Evolutionary conservation across 2,113 vertebrate genomes (phyloP).

Genomic region (Protobothrops mucrosquamatus): DNA sequence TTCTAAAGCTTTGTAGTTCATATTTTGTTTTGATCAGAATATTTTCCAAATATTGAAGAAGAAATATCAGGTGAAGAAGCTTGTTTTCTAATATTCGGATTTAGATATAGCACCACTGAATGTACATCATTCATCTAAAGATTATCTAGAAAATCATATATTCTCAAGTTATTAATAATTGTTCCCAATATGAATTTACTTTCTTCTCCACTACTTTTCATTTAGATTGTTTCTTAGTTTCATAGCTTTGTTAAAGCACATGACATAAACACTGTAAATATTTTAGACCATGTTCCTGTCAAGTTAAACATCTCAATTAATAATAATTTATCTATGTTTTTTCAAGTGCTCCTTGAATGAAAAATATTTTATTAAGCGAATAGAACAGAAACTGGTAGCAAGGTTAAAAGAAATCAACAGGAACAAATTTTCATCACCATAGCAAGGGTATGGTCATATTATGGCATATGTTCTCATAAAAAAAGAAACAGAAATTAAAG

Average conservation of each 20-base stretch:
- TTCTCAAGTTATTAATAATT: not conserved
- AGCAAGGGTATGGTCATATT: not conserved
- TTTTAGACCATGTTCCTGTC: not conserved
- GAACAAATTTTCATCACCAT: not conserved
- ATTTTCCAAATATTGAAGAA: not conserved
- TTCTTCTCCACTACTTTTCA: not conserved
- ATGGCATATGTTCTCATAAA: not conserved
- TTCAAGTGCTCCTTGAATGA: not conserved
- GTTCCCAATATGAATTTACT: not conserved
- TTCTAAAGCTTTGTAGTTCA: not conserved
- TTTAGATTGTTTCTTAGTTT: not conserved
- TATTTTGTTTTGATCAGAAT: not conserved
- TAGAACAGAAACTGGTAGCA: not conserved
- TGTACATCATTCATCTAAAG: not conserved
- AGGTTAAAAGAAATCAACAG: not conserved
- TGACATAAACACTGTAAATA: not conserved
- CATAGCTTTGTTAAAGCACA: not conserved
- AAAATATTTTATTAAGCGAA: not conserved
- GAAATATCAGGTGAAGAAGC: not conserved
- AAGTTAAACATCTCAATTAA: not conserved
- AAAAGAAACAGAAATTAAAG: not conserved
- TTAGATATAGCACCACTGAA: not conserved
- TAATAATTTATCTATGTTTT: not conserved
- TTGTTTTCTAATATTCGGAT: not conserved
- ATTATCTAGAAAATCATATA: not conserved